Base-by-base conservation (phyloP, 2,113 vertebrate species). In the Eonycteris spelaea region DNA sequence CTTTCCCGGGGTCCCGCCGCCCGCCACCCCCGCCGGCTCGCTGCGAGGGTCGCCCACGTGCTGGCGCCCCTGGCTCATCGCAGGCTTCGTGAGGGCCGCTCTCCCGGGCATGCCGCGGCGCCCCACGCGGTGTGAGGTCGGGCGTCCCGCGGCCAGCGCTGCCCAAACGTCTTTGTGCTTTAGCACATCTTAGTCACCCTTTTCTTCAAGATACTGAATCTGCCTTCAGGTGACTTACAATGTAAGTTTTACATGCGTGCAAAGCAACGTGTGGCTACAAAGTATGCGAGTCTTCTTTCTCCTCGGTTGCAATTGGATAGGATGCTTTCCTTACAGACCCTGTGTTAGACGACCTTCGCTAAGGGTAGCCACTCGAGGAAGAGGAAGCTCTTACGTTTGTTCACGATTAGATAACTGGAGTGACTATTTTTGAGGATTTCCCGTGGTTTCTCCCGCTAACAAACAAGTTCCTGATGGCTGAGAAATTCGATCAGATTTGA, bases 1-100 rank as follows among this genome's bases (percentile, higher is more conserved):
- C 2, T 16, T 59, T 9, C n/a, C n/a, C n/a, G n/a, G n/a, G n/a
- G n/a, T n/a, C n/a, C n/a, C 18, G 55, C 9, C 84, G n/a, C 35
- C 21, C 2, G 0, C 57, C 2, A 0, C 57, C 48, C 0, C n/a
- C 5, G n/a, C n/a, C n/a, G n/a, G n/a, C n/a, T n/a, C n/a, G n/a
- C n/a, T n/a, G n/a, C n/a, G n/a, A n/a, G n/a, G n/a, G n/a, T n/a
- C n/a, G n/a, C n/a, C n/a, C n/a, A n/a, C n/a, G n/a, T n/a, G n/a
- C n/a, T n/a, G n/a, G n/a, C n/a, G n/a, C n/a, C n/a, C n/a, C n/a
- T n/a, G n/a, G n/a, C n/a, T n/a, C n/a, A n/a, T n/a, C n/a, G n/a
- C n/a, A n/a, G 35, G 61, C 53, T 18, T 6, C n/a, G n/a, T n/a
- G n/a, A n/a, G n/a, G 30, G 40, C 45, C 3, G 0, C n/a, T n/a